Evolutionary conservation across 2,888 invertebrate species (phyloP).

Genomic region (Mermis nigrescens): DNA sequence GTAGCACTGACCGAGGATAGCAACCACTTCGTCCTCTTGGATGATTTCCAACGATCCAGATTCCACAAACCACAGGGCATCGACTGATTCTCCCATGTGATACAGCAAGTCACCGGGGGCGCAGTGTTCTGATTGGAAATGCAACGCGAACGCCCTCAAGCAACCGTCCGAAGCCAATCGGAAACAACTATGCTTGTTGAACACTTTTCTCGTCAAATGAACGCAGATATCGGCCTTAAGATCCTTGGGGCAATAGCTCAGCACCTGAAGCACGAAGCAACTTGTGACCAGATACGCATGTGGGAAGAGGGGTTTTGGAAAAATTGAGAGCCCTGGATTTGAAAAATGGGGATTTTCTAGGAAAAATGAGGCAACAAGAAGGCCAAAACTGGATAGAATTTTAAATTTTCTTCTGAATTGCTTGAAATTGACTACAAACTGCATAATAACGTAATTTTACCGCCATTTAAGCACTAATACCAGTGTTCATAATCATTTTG

Average conservation of each 20-base stretch:
- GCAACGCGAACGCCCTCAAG: conserved; percentile 74
- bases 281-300: too few species aligned
- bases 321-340: too few species aligned
- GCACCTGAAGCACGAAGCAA: too few species aligned
- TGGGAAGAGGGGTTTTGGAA: too few species aligned
- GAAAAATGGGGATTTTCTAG: too few species aligned
- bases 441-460: too few species aligned
- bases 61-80: conserved; percentile 94
- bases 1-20: conserved; percentile 59
- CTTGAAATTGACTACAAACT: too few species aligned
- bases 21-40: conserved; percentile 98
- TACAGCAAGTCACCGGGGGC: conserved; percentile 89
- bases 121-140: conserved; percentile 89
- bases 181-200: conserved; percentile 43
- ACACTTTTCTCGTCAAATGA: conserved; percentile 90
- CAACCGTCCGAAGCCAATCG: conserved; percentile 90
- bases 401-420: too few species aligned
- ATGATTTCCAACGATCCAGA: conserved; percentile 96
- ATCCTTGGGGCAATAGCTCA: conserved; percentile 99
- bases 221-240: conserved; percentile 99
- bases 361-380: too few species aligned
- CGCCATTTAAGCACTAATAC: too few species aligned
- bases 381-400: too few species aligned
- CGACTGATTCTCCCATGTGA: conserved; percentile 96
- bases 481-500: too few species aligned